Percentiles rank a stretch among this genome's conserved stretches.
These are phyloP conservation scores for Cliona cf. orientalis DNA, from an alignment of 37 sponge, comb jelly and placozoan genomes.

Conservation along the genomic window DNA sequence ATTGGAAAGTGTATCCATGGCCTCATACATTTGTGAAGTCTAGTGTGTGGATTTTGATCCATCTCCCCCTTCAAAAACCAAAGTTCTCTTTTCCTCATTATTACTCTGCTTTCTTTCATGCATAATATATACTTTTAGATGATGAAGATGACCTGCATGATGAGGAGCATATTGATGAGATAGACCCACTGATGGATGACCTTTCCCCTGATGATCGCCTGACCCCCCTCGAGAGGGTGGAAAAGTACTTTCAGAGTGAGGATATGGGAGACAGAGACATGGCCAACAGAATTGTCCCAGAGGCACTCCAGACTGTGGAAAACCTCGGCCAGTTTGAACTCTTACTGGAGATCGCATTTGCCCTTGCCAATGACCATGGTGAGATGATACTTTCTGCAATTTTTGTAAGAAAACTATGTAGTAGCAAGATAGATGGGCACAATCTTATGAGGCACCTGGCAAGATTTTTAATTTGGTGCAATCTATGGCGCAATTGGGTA, in stretches of 20 bases:
- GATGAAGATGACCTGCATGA: conserved; percentile 17
- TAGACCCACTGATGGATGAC: conserved; percentile 61
- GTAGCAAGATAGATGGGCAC: not conserved
- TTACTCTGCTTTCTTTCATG: not conserved
- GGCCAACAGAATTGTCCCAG: conserved; percentile 22
- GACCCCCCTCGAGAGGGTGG: conserved; percentile 54
- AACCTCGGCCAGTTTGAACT: conserved; percentile 41
- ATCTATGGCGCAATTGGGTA: too few relatives aligned
- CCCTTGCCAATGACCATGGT: conserved; percentile 64
- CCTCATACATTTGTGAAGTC: too few relatives aligned
- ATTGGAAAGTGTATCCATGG: too few relatives aligned
- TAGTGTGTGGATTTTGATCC: too few relatives aligned
- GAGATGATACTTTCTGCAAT: conserved; percentile 10
- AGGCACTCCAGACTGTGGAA: conserved; percentile 12
- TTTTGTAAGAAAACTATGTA: conserved; percentile 1
- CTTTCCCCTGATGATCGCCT: conserved; percentile 39
- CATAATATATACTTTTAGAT: not conserved
- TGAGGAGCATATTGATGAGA: conserved; percentile 10
- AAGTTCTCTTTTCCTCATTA: not conserved
- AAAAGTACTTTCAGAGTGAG: conserved; percentile 63
- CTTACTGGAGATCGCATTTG: conserved; percentile 32
- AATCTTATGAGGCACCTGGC: not conserved
- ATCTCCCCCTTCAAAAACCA: too few relatives aligned
- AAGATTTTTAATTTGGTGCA: too few relatives aligned
- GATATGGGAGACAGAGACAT: conserved; percentile 56